phyloP scores from a whole-genome alignment of 2,888 invertebrate species.

The Cantharis lateralis region DNA sequence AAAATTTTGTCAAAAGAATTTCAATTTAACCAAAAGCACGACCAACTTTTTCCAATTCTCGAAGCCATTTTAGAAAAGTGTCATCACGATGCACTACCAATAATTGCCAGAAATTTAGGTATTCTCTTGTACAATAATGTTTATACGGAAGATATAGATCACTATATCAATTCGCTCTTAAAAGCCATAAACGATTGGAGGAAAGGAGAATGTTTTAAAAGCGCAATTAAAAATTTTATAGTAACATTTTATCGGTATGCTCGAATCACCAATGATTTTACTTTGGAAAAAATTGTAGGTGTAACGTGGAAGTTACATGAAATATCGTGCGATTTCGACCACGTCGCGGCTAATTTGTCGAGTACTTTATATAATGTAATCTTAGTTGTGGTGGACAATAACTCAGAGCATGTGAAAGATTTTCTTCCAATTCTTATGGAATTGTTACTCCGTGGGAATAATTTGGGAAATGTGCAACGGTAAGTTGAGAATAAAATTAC shows the following conservation, averaged over 20 bases:
- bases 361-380: not conserved
- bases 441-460: constrained; percentile 58
- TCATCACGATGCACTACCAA: constrained; percentile 28
- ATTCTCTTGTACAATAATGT: not conserved
- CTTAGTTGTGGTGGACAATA: not conserved
- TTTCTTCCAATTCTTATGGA: constrained; percentile 56
- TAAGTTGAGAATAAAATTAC: constrained; percentile 38
- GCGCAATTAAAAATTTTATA: constrained; percentile 11
- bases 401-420: not conserved
- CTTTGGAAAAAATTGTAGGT: not conserved
- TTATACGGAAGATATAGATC: not conserved
- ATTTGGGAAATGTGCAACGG: constrained; percentile 62
- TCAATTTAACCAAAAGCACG: not conserved
- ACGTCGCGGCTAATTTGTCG: constrained; percentile 23
- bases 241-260: not conserved
- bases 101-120: constrained; percentile 29
- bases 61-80: constrained; percentile 34
- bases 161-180: constrained; percentile 5
- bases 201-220: constrained; percentile 13
- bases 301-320: constrained; percentile 11
- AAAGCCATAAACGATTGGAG: constrained; percentile 14
- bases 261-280: not conserved
- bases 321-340: constrained; percentile 15
- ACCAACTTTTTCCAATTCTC: constrained; percentile 17
- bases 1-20: not conserved